A percentile compares a stretch with the other conserved stretches of the same genome.
Conservation (phyloP, 2,797 vertebrate genomes). For the Chelon auratus region DNA sequence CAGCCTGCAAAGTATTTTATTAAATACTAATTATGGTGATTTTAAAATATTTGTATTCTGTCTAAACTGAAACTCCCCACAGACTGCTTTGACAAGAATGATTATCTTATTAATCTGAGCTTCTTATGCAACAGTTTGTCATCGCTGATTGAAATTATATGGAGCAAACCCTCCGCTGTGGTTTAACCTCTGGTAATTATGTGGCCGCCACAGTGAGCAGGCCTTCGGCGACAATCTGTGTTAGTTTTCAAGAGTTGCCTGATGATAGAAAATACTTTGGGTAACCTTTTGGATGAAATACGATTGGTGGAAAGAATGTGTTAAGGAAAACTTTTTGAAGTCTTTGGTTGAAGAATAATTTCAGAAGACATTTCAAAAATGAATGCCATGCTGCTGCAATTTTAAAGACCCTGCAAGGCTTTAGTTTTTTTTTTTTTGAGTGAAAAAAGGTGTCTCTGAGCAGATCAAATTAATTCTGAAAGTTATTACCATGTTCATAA, state of each 20-base stretch:
- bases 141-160: constrained; percentile 52
- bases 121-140: constrained; percentile 47
- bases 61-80: constrained; percentile 11
- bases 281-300: constrained; percentile 13
- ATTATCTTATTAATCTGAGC: constrained; percentile 45
- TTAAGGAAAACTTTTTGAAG: background rate
- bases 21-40: constrained; percentile 5
- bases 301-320: background rate
- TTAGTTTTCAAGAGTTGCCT: constrained; percentile 9
- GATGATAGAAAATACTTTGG: constrained; percentile 9
- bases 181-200: constrained; percentile 38
- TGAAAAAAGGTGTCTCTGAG: background rate
- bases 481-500: background rate
- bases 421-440: background rate
- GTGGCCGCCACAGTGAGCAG: constrained; percentile 4
- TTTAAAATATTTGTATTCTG: constrained; percentile 10
- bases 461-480: background rate
- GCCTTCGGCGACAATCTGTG: constrained; percentile 21
- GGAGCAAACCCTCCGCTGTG: constrained; percentile 30
- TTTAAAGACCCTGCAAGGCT: background rate
- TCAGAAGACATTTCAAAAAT: constrained; percentile 1
- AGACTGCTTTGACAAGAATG: constrained; percentile 25
- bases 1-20: background rate
- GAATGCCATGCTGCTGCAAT: background rate
- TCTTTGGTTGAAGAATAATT: constrained; percentile 5